Base-by-base conservation (phyloP, 1,140 invertebrate genomes). In the Nebria ingens region DNA sequence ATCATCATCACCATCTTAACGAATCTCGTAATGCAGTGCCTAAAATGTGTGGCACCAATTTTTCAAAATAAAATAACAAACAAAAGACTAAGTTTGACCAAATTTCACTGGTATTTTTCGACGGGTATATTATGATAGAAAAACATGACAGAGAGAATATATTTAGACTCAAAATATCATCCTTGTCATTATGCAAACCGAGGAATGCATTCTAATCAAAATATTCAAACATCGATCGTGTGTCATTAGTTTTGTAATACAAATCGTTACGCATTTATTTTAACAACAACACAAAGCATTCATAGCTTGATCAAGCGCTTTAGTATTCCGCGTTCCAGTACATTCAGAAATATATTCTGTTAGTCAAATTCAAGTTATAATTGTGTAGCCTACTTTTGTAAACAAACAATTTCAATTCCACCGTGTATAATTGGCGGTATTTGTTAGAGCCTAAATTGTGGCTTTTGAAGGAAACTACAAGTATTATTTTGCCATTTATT, bases 151-250 rank as follows among this genome's bases (percentile, higher is more conserved):
- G n/a, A 45, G 17, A 11, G 15, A 6, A 45, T 12, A 45, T 17
- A 45, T 45, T 45, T 45, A 17, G 9, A 45, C 6, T 11, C 15
- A 45, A 17, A 45, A 12, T 11, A 45, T 45, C 40, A 45, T 11
- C 15, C 15, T 45, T 13, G 17, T 45, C 15, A 45, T 45, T 45
- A 4, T 4, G 40, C 6, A 12, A 45, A 12, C 4, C 25, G 13
- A 17, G 15, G 17, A 45, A 45, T 45, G 40, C 40, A 12, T 45
- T 45, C 6, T 45, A 45, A 45, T 45, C 40, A 45, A 45, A 45
- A 45, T 9, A 45, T 45, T 13, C 3, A 45, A 45, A 45, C 40
- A 45, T 45, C 40, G 40, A 45, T 45, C 40, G 17, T 45, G 15
- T 45, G 4, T 45, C 15, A 45, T 45, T 45, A 45, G 6, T 45